phyloP scores from a whole-genome alignment of 2,888 invertebrate genomes.

The Protonemura montana region DNA sequence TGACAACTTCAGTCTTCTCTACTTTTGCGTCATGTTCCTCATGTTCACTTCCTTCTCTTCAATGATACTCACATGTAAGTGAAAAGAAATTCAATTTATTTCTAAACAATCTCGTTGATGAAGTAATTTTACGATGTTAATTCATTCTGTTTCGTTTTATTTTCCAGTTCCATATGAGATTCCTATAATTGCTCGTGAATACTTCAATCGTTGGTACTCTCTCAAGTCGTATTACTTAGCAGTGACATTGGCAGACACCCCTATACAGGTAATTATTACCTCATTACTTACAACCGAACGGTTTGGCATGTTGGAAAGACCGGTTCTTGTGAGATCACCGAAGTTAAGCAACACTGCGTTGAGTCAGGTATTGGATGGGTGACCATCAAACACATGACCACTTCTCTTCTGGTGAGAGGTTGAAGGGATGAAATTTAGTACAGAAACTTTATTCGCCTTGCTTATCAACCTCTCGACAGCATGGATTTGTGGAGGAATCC shows the following conservation, averaged over 20 bases:
- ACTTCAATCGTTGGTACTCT: conserved; percentile 91
- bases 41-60: conserved; percentile 95
- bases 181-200: conserved; percentile 80
- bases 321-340: no score
- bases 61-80: conserved; percentile 89
- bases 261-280: conserved; percentile 68
- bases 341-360: no score
- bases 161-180: conserved; percentile 82
- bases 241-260: conserved; percentile 80
- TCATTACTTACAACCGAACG: no score
- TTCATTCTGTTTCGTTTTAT: conserved; percentile 28
- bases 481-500: no score
- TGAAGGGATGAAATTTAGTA: no score
- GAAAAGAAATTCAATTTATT: background rate
- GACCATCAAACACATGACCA: no score
- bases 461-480: no score
- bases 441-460: no score
- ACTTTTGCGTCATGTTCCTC: conserved; percentile 91
- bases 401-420: no score
- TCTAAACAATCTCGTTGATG: background rate
- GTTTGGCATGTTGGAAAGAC: no score
- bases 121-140: background rate
- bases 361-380: no score
- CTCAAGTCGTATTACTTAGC: conserved; percentile 83
- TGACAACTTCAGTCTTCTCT: conserved; percentile 88